Base-by-base conservation (phyloP, 1,140 invertebrate genomes). In the Dreissena rostriformis region DNA sequence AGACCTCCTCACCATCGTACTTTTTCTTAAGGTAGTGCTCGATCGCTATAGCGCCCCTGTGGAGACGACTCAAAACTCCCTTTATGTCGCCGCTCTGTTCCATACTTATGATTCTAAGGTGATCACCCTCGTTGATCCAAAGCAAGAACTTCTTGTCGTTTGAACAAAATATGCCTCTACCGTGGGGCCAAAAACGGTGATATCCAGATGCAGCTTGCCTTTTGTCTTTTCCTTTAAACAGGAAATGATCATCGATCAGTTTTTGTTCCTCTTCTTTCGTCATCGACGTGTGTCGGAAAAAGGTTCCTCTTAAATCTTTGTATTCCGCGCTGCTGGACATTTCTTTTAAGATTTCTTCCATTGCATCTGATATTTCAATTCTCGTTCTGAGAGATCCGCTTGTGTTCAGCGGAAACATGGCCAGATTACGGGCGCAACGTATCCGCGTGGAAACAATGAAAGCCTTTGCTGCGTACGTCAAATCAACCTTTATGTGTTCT, bases 121-220 rank as follows among this genome's bases (percentile, higher is more conserved):
- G 98, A 95, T 99, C 98, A 94, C 99, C 98, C 94, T 99, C 98
- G 93, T 99, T 99, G 94, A 97, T 97, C 98, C 98, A 99, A 78
- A 99, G 97, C 91, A 99, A 95, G 96, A 99, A 99, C 86, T 97
- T 98, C 95, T 99, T 98, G 94, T 96, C 96, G 90, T 98, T 97
- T 92, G 99, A 99, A 67, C 79, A 97, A 96, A 96, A 99, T 94
- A 99, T 99, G 91, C 98, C 98, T 94, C 98, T 97, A 66, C 98
- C 98, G 84, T 95, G 95, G 70, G 98, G 98, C 98, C 98, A 99
- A 95, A 96, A 39, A 2, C 52, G 67, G 29, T 81, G 67, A 39
- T 57, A 68, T 11, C 78, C 78, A 6, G 78, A 68, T n/a, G 78
- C 67, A 11, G 51, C 29, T 67, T 39, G 66, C 49, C 4, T 71